Percentiles rank a stretch among this genome's conserved stretches.
Evolutionary conservation across 2,797 vertebrate genomes (phyloP).

Genomic region (Mycteria americana): DNA sequence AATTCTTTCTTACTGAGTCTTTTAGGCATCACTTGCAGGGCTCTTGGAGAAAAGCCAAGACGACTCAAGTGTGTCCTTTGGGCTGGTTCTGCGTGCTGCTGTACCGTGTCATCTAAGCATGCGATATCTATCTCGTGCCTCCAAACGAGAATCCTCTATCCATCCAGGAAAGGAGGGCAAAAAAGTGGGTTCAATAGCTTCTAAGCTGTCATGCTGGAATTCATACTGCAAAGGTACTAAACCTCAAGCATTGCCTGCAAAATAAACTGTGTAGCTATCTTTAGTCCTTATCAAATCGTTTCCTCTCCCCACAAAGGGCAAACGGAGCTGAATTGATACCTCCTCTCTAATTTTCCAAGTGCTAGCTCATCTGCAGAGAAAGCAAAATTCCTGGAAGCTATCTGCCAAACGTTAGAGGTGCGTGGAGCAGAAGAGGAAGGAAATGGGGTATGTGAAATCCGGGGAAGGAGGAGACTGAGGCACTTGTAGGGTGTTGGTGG

Average conservation of each 20-base stretch:
- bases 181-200: neutral
- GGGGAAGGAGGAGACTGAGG: neutral
- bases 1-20: neutral
- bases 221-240: neutral
- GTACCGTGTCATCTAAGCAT: neutral
- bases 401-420: neutral
- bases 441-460: rapidly evolving
- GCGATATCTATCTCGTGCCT: neutral
- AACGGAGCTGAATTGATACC: neutral
- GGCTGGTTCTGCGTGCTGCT: neutral
- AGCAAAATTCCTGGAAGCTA: neutral
- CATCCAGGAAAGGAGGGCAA: neutral
- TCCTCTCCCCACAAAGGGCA: neutral
- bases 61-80: neutral
- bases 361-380: neutral
- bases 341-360: neutral
- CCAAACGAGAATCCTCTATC: neutral
- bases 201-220: neutral
- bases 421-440: neutral
- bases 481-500: neutral
- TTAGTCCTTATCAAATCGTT: neutral
- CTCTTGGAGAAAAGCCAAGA: neutral
- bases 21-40: neutral
- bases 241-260: neutral
- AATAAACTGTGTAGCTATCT: neutral